Conservation (phyloP, 2,888 invertebrate species). For the Mylabris sibirica region DNA sequence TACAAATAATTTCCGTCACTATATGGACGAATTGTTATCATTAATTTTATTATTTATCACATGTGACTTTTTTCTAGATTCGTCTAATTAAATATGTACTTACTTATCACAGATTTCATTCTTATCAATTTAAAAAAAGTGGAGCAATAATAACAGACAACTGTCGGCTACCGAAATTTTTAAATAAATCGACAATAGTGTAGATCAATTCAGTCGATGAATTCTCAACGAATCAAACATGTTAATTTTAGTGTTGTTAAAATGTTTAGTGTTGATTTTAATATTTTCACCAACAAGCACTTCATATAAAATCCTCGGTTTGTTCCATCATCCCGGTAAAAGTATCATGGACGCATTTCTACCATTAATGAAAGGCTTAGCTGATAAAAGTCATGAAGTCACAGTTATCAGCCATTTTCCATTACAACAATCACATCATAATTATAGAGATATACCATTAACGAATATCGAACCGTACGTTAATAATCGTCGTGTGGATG, state of each 20-base stretch:
- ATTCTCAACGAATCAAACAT: neutral
- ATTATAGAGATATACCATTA: neutral
- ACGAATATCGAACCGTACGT: neutral
- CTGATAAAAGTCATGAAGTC: slow-evolving; percentile 69
- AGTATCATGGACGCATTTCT: slow-evolving; percentile 75
- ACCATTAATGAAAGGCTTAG: slow-evolving; percentile 68
- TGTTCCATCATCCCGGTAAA: slow-evolving; percentile 73
- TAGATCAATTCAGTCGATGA: too few species aligned
- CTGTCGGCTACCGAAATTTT: too few species aligned
- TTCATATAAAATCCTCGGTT: slow-evolving; percentile 66
- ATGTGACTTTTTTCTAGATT: too few species aligned
- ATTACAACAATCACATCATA: neutral
- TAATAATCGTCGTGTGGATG: neutral
- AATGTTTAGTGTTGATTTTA: slow-evolving; percentile 47
- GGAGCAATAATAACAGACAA: too few species aligned
- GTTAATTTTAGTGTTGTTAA: neutral
- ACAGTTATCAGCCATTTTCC: slow-evolving; percentile 75
- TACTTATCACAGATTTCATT: too few species aligned
- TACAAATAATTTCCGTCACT: too few species aligned
- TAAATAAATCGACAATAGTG: too few species aligned
- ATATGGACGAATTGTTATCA: too few species aligned
- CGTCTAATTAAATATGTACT: too few species aligned
- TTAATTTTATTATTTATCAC: too few species aligned
- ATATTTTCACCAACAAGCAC: slow-evolving; percentile 18
- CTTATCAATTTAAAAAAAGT: too few species aligned